Evolutionary conservation across 2,797 vertebrate genomes (phyloP), one percentile per base, ranked within the genome.

Genomic region (Rhabdomys pumilio): DNA sequence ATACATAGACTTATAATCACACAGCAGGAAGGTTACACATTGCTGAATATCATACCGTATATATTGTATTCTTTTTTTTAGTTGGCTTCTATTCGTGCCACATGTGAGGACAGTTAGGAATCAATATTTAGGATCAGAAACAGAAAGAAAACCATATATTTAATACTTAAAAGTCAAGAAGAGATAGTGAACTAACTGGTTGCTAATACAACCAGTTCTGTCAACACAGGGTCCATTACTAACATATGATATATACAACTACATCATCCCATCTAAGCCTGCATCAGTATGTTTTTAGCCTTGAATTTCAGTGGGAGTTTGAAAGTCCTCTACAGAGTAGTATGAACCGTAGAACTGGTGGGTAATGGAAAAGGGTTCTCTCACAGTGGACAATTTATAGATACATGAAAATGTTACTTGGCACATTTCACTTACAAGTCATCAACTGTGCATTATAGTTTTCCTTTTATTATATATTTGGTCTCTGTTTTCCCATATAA

Each of bases 121-220:
- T 73, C 12, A 44, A 26, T 47, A 20, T 72, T 81, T 59, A 69
- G 4, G 0, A 53, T 53, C 3, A 53, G 44, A 86, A 86, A 86
- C 31, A 59, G 41, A 34, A 61, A n/a, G 8, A 50, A 44, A 89
- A 63, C 22, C 1, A 47, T 41, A 82, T 72, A 72, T 38, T 72
- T 72, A 24, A 44, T 31, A 69, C 26, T 63, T 10, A 5, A 3
- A 34, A 15, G 26, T 73, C 10, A 19, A 15, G 20, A 17, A 63
- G 63, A n/a, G 38, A 47, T 3, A 31, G 26, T 8, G 2, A 34
- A 0, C 1, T 2, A 38, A 1, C 0, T 1, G n/a, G n/a, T 47
- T 31, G 8, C 41, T 22, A 31, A 44, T 63, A 20, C 38, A 83
- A 63, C 17, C n/a, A 63, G 15, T 11, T 41, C 38, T 44, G 11